Evolutionary conservation across 2,113 vertebrate species (phyloP).

Genomic region (Chaenogobius annularis): DNA sequence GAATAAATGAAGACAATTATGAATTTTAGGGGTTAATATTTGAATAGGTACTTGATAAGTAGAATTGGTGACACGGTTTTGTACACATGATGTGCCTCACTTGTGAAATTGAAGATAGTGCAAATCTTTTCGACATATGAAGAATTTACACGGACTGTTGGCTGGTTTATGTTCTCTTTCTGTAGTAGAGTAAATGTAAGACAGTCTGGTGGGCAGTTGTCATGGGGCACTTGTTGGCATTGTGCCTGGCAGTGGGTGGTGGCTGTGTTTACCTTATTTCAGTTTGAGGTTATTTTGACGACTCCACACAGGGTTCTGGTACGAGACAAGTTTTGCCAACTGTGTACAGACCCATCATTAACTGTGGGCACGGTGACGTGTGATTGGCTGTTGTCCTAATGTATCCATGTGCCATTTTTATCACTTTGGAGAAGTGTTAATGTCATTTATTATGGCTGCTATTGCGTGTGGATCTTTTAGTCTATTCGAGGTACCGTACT

Average conservation of each 20-base stretch:
- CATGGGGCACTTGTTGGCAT: conserved; percentile 4
- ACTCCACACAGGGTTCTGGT: conserved; percentile 40
- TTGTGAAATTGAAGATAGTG: conserved; percentile 18
- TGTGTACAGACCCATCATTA: conserved; percentile 2
- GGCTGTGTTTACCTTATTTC: conserved; percentile 28
- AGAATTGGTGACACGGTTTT: neutral
- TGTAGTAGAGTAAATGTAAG: neutral
- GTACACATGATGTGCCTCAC: neutral
- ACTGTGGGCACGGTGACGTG: conserved; percentile 1
- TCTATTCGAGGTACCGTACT: no score
- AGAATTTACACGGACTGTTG: neutral
- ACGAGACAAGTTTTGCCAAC: conserved; percentile 40
- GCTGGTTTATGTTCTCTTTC: neutral
- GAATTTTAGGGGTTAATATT: neutral
- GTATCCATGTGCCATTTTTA: conserved; percentile 18
- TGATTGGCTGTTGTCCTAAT: conserved; percentile 15
- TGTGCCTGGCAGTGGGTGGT: conserved; percentile 58
- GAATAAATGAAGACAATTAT: no score
- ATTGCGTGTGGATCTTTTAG: neutral
- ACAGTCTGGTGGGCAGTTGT: neutral
- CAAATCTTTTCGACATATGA: conserved; percentile 13
- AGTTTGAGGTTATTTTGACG: conserved; percentile 54
- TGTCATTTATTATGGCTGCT: conserved; percentile 2
- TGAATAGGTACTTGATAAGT: neutral
- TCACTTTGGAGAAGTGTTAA: neutral